These are phyloP conservation scores for Aotus griseimembra DNA, from an alignment of 2,797 vertebrate species.

Conservation along the genomic window DNA sequence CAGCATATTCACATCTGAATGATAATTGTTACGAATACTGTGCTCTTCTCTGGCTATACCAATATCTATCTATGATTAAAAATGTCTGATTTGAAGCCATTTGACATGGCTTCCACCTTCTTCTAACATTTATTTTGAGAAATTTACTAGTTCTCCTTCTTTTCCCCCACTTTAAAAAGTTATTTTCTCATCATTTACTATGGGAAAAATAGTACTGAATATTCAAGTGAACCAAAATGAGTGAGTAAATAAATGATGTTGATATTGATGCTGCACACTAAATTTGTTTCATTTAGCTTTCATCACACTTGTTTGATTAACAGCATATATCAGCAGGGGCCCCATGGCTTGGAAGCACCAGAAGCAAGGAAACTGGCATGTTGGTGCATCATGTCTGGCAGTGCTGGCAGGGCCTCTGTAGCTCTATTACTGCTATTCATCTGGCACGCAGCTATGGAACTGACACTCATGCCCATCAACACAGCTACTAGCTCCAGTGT, in stretches of 20 bases:
- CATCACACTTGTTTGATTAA: not conserved
- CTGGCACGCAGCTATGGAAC: not conserved
- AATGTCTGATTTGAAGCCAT: not conserved
- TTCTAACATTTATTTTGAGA: not conserved
- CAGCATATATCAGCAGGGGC: not conserved
- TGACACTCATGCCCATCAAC: not conserved
- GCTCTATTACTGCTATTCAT: not conserved
- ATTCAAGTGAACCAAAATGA: not conserved
- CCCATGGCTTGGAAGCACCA: not conserved
- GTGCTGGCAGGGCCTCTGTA: not conserved
- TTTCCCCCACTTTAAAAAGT: not conserved
- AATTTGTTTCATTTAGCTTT: not conserved
- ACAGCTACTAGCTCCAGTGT: not conserved
- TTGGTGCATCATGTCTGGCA: not conserved
- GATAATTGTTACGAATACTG: constrained; percentile 4
- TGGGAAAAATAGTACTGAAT: not conserved
- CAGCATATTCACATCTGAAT: not conserved
- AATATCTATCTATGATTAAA: not conserved
- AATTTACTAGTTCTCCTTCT: not conserved
- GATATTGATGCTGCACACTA: not conserved
- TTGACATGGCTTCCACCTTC: not conserved
- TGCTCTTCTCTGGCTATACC: not conserved
- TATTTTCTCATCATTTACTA: not conserved
- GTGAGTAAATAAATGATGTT: not conserved
- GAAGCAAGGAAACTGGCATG: not conserved